Evolutionary conservation across 2,113 vertebrate genomes (phyloP).

Genomic region (Thomomys bottae): DNA sequence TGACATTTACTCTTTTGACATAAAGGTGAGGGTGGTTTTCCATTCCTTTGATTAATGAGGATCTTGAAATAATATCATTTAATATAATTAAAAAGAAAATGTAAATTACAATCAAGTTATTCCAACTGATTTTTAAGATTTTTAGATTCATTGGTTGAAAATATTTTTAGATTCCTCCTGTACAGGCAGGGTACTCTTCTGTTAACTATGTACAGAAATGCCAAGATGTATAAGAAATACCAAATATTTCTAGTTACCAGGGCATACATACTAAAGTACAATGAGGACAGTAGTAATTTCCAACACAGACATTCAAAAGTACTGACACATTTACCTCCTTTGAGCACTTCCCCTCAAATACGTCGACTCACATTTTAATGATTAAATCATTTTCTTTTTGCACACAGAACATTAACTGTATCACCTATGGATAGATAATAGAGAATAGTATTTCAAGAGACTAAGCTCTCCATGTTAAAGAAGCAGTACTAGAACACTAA

Average conservation of each 20-base stretch:
- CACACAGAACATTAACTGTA: conserved; percentile 40
- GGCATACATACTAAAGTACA: too few relatives aligned
- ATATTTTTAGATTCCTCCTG: background rate
- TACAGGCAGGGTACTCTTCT: conserved; percentile 19
- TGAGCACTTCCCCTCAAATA: conserved; percentile 42
- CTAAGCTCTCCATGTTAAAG: conserved; percentile 36
- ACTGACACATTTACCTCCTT: background rate
- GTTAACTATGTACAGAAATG: conserved; percentile 22
- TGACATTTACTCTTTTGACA: background rate
- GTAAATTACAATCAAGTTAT: conserved; percentile 11
- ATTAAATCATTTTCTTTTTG: conserved; percentile 49
- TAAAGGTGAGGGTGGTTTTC: background rate
- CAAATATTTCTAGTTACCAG: too few relatives aligned
- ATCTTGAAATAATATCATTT: conserved; percentile 38
- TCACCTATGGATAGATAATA: conserved; percentile 28
- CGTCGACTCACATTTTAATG: conserved; percentile 33
- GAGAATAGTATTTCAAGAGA: conserved; percentile 30
- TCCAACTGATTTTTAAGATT: conserved; percentile 30
- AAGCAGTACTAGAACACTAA: conserved; percentile 71
- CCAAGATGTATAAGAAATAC: background rate
- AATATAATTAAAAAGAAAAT: conserved; percentile 35
- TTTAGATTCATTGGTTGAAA: conserved; percentile 47
- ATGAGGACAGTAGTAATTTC: background rate
- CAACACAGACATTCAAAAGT: background rate
- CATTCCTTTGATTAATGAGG: conserved; percentile 27